Evolutionary conservation across 2,888 invertebrate genomes (phyloP).

Genomic region (Strigamia transsilvanica): DNA sequence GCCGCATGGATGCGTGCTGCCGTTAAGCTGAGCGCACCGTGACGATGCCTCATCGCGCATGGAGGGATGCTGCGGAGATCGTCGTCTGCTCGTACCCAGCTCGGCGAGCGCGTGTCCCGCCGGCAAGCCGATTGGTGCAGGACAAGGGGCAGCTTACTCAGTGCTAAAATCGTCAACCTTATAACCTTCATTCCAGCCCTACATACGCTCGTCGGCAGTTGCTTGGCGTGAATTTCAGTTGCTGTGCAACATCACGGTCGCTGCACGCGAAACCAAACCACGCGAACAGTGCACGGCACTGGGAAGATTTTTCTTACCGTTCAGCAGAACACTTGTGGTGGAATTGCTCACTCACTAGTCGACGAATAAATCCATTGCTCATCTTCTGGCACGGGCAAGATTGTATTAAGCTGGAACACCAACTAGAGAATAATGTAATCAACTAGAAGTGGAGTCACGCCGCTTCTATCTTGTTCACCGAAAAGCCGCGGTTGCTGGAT

Average conservation of each 20-base stretch:
- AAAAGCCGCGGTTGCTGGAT: conserved; percentile 8
- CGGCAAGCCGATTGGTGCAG: background rate
- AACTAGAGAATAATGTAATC: background rate
- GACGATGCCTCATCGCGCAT: background rate
- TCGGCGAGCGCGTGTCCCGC: background rate
- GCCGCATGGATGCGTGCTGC: background rate
- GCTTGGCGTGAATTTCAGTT: background rate
- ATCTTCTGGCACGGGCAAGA: conserved; percentile 8
- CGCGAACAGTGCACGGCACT: background rate
- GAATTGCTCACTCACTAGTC: conserved; percentile 1
- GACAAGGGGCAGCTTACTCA: background rate
- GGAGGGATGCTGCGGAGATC: background rate
- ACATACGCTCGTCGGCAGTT: background rate
- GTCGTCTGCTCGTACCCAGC: background rate
- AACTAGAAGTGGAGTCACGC: background rate
- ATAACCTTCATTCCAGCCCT: background rate
- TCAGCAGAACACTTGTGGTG: background rate
- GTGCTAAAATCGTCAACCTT: background rate
- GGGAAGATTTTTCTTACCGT: background rate
- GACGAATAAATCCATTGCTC: conserved; percentile 2
- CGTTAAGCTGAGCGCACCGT: background rate
- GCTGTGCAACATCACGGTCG: background rate
- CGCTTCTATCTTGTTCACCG: background rate
- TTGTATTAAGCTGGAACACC: background rate
- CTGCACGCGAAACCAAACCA: background rate